Evolutionary conservation across 2,113 vertebrate genomes (phyloP).

Genomic region (Apus apus): DNA sequence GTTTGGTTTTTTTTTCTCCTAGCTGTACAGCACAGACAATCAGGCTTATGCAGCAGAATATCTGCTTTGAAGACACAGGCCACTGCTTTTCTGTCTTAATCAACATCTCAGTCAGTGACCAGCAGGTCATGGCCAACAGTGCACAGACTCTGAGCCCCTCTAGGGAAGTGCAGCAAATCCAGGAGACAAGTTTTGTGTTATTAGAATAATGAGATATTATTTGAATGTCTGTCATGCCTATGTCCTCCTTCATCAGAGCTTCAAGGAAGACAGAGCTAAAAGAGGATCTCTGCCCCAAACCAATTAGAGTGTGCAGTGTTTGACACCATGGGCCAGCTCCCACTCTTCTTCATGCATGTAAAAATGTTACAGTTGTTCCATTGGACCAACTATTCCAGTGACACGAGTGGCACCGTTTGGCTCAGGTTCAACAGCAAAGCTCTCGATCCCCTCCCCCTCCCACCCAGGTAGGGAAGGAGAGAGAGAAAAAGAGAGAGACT

Average conservation of each 20-base stretch:
- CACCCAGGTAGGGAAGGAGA: no score
- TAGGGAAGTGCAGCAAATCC: neutral
- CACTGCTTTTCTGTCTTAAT: neutral
- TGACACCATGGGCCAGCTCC: neutral
- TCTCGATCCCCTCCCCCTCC: no score
- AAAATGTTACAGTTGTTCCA: neutral
- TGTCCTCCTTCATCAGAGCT: neutral
- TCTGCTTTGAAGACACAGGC: neutral
- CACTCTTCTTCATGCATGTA: accelerated
- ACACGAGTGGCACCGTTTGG: no score
- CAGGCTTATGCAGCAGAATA: neutral
- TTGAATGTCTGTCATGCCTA: neutral
- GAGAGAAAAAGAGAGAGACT: no score
- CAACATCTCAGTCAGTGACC: neutral
- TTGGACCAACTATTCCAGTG: neutral
- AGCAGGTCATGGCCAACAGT: neutral
- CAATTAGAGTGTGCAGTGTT: neutral
- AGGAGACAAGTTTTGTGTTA: neutral
- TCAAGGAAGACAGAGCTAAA: neutral
- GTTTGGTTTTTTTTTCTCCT: neutral
- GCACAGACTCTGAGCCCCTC: neutral
- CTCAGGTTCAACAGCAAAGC: no score
- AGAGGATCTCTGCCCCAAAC: neutral
- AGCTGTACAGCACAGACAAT: neutral
- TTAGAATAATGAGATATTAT: accelerated